These are phyloP conservation scores for Pelosia muscerda DNA, from an alignment of 2,888 invertebrate species.

Conservation along the genomic window DNA sequence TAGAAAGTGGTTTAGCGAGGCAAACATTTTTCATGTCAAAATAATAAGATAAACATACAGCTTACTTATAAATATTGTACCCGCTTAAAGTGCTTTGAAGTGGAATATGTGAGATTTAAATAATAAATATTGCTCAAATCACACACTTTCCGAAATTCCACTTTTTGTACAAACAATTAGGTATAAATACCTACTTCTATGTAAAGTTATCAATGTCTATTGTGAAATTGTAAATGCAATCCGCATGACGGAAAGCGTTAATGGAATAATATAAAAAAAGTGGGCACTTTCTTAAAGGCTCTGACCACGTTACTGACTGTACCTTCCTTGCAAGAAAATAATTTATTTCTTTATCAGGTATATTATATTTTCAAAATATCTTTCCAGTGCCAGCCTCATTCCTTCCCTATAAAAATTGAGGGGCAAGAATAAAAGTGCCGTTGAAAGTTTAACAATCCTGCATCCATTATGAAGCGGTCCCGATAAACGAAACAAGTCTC, in stretches of 20 bases:
- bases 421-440: constrained; percentile 37
- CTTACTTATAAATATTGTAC: constrained; percentile 11
- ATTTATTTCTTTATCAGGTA: neutral
- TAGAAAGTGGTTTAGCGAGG: constrained; percentile 59
- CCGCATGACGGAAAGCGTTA: too few relatives aligned
- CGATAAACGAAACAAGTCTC: constrained; percentile 37
- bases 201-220: neutral
- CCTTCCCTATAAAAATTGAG: constrained; percentile 17
- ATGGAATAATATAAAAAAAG: too few relatives aligned
- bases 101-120: neutral
- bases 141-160: neutral
- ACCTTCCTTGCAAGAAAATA: neutral
- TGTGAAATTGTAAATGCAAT: neutral
- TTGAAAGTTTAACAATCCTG: constrained; percentile 44
- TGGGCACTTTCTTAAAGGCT: too few relatives aligned
- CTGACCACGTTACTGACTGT: neutral
- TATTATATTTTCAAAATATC: too few relatives aligned
- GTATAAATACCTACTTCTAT: too few relatives aligned
- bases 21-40: constrained; percentile 42
- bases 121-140: neutral
- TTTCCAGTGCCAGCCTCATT: too few relatives aligned
- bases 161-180: neutral
- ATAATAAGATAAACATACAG: constrained; percentile 16
- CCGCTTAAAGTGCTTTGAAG: constrained; percentile 11
- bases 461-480: constrained; percentile 50